Evolutionary conservation across 2,888 invertebrate species (phyloP).

Genomic region (Folsomia candida): DNA sequence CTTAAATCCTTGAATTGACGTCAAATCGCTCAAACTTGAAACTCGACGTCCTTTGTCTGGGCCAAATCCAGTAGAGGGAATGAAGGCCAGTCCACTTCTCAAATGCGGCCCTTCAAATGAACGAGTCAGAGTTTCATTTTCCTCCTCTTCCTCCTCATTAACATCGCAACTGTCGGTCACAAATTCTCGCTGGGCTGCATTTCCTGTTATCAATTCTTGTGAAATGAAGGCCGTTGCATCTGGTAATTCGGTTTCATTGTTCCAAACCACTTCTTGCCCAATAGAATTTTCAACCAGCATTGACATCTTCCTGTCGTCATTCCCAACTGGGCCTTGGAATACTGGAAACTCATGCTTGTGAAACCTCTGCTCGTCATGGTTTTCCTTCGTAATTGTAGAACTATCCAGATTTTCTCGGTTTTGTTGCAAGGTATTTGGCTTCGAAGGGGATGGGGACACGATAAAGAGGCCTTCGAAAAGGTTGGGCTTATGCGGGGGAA

Average conservation of each 20-base stretch:
- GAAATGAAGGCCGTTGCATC: background rate
- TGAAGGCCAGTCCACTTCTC: background rate
- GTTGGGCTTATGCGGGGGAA: background rate
- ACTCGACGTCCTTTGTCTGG: background rate
- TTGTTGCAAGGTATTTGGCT: too few species aligned
- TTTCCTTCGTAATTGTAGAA: background rate
- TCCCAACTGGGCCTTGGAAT: background rate
- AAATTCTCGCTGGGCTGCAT: too few species aligned
- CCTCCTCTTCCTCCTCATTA: background rate
- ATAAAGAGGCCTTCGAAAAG: conserved; percentile 1
- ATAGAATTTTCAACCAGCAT: conserved; percentile 3
- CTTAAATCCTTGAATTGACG: background rate
- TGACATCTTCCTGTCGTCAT: conserved; percentile 8
- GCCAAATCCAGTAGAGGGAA: background rate
- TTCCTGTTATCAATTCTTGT: too few species aligned
- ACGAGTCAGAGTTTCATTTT: background rate
- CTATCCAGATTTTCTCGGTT: background rate
- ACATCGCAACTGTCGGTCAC: background rate
- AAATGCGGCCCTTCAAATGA: background rate
- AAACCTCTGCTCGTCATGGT: background rate
- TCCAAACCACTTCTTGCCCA: conserved; percentile 19
- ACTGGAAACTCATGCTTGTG: background rate
- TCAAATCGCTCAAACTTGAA: conserved; percentile 18
- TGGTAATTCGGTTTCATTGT: background rate
- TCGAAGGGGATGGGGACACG: background rate